These are phyloP conservation scores for Rhadinocentrus ornatus DNA, from an alignment of 2,797 vertebrate genomes.

Conservation along the genomic window DNA sequence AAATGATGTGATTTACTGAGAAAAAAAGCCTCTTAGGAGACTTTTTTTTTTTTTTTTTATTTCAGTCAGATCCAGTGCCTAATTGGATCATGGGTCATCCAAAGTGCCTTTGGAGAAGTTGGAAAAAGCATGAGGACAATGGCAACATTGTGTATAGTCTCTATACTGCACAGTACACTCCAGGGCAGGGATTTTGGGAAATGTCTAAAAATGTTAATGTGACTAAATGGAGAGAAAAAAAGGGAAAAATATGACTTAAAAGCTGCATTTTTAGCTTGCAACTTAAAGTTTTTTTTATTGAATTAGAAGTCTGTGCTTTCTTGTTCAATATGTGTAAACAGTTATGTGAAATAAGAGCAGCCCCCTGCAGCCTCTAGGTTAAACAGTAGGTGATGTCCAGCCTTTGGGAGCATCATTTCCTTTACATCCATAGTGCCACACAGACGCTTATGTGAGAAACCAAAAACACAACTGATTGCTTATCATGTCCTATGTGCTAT, in stretches of 20 bases:
- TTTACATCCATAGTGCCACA: slow-evolving; percentile 51
- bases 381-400: slow-evolving; percentile 26
- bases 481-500: slow-evolving; percentile 14
- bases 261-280: slow-evolving; percentile 17
- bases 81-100: slow-evolving; percentile 49
- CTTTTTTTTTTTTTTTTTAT: slow-evolving; percentile 2
- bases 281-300: slow-evolving; percentile 44
- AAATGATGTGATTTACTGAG: not conserved
- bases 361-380: slow-evolving; percentile 48
- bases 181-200: slow-evolving; percentile 2
- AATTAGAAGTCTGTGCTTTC: slow-evolving; percentile 48
- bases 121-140: slow-evolving; percentile 37
- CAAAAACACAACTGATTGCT: slow-evolving; percentile 48
- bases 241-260: slow-evolving; percentile 10
- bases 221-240: not conserved
- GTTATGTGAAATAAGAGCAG: slow-evolving; percentile 48
- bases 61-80: slow-evolving; percentile 30
- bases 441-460: slow-evolving; percentile 51
- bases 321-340: slow-evolving; percentile 40
- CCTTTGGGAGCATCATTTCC: slow-evolving; percentile 22
- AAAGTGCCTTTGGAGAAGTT: slow-evolving; percentile 75
- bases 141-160: slow-evolving; percentile 48
- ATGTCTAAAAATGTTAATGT: slow-evolving; percentile 11
- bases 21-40: not conserved
- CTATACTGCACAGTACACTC: slow-evolving; percentile 26